Conservation (phyloP, 1,140 invertebrate species). For the Trichomalopsis sarcophagae region DNA sequence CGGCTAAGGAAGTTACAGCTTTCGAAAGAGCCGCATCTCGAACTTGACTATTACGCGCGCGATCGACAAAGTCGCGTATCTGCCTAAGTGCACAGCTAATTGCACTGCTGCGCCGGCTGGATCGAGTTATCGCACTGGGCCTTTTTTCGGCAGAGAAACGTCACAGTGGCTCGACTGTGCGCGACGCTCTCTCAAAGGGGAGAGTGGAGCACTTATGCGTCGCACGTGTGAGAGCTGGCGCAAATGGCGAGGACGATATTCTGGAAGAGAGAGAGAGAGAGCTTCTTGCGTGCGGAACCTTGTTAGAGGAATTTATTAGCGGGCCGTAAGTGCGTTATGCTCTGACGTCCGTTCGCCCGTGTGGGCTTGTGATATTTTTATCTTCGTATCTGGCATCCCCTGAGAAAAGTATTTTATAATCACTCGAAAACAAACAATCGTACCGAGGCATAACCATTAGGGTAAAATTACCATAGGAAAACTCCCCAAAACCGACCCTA, state of each 20-base stretch:
- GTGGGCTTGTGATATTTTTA: not conserved
- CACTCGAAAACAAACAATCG: too few species aligned
- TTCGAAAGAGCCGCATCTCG: slow-evolving; percentile 1
- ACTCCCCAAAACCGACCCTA: not conserved
- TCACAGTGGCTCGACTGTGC: too few species aligned
- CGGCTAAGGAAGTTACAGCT: slow-evolving; percentile 48
- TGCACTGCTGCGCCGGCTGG: not conserved
- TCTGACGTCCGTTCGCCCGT: not conserved
- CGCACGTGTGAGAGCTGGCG: not conserved
- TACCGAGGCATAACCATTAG: too few species aligned
- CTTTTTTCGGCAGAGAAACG: slow-evolving; percentile 1
- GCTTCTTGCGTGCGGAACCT: slow-evolving; percentile 10
- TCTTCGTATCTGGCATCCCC: too few species aligned
- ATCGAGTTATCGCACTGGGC: not conserved
- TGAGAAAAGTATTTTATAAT: too few species aligned
- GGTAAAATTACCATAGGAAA: not conserved
- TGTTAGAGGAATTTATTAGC: slow-evolving; percentile 31
- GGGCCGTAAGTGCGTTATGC: not conserved
- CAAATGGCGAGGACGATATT: slow-evolving; percentile 2
- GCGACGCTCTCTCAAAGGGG: not conserved
- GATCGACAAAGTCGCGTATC: not conserved
- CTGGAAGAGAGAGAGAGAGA: not conserved
- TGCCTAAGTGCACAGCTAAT: slow-evolving; percentile 45
- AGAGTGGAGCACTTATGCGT: slow-evolving; percentile 9
- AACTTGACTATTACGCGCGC: slow-evolving; percentile 27